Conservation (phyloP, 2,113 vertebrate species). For the Ceratotherium simum region DNA sequence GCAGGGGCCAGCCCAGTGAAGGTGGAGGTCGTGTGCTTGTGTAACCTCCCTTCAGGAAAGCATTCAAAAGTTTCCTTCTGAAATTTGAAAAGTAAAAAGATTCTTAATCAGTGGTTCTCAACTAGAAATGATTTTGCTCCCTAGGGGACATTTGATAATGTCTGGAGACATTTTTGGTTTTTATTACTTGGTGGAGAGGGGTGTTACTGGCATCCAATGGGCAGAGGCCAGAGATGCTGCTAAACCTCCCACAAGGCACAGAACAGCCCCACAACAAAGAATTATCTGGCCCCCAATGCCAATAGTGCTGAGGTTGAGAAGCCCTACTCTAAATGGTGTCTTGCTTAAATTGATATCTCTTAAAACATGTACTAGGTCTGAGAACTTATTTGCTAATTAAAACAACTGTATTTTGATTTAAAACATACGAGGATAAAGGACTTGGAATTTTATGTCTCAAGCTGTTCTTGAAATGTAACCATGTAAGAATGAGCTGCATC, state of each 20-base stretch:
- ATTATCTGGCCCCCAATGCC: background rate
- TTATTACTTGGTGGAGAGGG: background rate
- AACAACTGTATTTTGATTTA: background rate
- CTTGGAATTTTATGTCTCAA: background rate
- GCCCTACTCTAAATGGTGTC: background rate
- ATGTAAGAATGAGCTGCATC: background rate
- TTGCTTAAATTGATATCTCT: background rate
- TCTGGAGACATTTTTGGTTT: background rate
- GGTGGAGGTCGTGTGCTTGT: background rate
- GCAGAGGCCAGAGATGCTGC: background rate
- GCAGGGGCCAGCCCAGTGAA: background rate
- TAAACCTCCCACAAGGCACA: background rate
- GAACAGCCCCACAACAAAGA: background rate
- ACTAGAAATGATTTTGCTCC: background rate
- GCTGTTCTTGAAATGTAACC: background rate
- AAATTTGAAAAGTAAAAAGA: background rate
- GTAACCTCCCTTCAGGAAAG: conserved; percentile 35
- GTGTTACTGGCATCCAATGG: background rate
- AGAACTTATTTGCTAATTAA: background rate
- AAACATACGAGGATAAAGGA: background rate
- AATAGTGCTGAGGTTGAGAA: background rate
- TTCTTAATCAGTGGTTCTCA: background rate
- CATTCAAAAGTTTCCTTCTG: conserved; percentile 9
- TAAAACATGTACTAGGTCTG: background rate
- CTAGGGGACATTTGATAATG: background rate